Base-by-base conservation (phyloP, 2,888 invertebrate genomes). In the Melanargia galathea region DNA sequence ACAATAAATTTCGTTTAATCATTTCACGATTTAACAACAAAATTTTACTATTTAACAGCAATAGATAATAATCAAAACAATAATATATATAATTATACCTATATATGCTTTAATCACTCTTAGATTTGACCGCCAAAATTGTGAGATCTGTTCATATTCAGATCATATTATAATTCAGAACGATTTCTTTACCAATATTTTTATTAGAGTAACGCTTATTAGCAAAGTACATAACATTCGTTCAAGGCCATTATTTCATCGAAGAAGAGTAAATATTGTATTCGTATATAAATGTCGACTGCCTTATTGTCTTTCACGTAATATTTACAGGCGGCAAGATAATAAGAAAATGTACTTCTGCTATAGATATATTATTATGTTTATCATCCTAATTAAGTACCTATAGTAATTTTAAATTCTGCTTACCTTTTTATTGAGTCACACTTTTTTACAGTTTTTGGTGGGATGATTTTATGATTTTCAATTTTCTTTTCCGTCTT, bases 381-480 rank as follows among this genome's bases (percentile, higher is more conserved):
- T 8, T 49, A 26, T 49, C 16, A 24, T 16, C 16, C n/a, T 16
- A 7, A 49, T 2, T 11, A 26, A 24, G 0, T 13, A 13, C 11
- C n/a, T n/a, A 18, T 2, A n/a, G 13, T 16, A 49, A n/a, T 26
- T 30, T 16, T 49, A 1, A 6, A 52, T 33, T 35, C 3, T 6
- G 2, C 33, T 52, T 20, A 70, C 70, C 63, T 65, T 63, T 60
- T 63, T 48, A 49, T 51, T 45, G 45, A 60, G 57, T 49, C 59
- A 8, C 66, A 49, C 61, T 72, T 75, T 45, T 70, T 74, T 5
- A 63, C 18, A 43, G 49, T 69, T 49, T 69, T 71, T 1, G 46
- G 56, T 7, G 48, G 16, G 16, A 43, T 22, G 10, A 66, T 64
- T 24, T 66, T 49, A 45, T 65, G 60, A 56, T 69, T 70, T 16